A percentile compares a stretch with the other conserved stretches of the same genome.
Conservation (phyloP, 2,888 invertebrate genomes). For the Callosobruchus maculatus region DNA sequence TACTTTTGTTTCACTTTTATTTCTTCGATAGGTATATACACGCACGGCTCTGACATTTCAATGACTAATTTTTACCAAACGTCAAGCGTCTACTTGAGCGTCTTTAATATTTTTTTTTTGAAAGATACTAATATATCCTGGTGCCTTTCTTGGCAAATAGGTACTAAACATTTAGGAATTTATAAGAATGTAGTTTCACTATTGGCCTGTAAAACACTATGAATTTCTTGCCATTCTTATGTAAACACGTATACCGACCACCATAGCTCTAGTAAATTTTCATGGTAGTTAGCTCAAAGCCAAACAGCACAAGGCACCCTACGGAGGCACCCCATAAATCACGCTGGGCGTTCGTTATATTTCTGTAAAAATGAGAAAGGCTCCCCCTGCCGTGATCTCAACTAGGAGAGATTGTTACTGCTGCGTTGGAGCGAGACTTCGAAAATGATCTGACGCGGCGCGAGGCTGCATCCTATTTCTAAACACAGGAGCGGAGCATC, state of each 20-base stretch:
- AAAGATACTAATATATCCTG: too few relatives aligned
- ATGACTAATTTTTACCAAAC: too few relatives aligned
- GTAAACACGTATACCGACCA: background rate
- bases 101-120: too few relatives aligned
- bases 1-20: too few relatives aligned
- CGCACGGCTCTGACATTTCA: too few relatives aligned
- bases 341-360: background rate
- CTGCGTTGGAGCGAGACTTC: background rate
- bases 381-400: background rate
- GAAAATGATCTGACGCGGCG: background rate
- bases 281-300: background rate
- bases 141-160: too few relatives aligned
- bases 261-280: background rate
- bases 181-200: too few relatives aligned
- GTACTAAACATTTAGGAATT: too few relatives aligned
- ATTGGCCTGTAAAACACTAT: too few relatives aligned
- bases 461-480: background rate
- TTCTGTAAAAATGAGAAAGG: background rate
- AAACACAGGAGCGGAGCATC: background rate
- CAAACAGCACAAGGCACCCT: background rate
- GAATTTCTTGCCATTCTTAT: too few relatives aligned
- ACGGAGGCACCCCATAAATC: background rate
- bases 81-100: too few relatives aligned
- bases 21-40: too few relatives aligned
- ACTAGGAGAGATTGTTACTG: background rate